Evolutionary conservation across 2,797 vertebrate species (phyloP).

Genomic region (Clarias laeviceps): DNA sequence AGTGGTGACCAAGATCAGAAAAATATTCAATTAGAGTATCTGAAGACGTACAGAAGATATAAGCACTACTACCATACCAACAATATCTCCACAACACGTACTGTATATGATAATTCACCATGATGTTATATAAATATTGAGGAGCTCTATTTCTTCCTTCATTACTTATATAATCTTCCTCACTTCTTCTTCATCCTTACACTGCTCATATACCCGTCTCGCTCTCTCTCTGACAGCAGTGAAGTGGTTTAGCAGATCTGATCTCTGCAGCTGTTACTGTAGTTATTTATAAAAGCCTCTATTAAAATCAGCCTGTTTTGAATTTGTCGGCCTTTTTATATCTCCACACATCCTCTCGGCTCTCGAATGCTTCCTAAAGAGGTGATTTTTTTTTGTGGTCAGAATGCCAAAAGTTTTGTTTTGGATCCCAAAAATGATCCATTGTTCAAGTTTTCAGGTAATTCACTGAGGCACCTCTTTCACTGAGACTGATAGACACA

Average conservation of each 20-base stretch:
- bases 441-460: background rate
- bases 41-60: no score
- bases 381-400: background rate
- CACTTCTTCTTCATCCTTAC: background rate
- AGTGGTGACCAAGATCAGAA: no score
- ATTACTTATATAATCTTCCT: background rate
- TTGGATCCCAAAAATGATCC: background rate
- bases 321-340: background rate
- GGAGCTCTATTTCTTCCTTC: background rate
- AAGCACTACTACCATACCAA: background rate
- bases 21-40: no score
- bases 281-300: constrained; percentile 54
- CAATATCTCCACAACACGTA: background rate
- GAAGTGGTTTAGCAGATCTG: constrained; percentile 51
- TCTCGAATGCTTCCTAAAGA: background rate
- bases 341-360: background rate
- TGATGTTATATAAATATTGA: background rate
- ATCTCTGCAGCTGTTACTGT: constrained; percentile 42
- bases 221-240: constrained; percentile 20
- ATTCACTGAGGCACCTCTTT: background rate
- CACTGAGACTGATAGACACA: background rate
- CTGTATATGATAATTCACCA: background rate
- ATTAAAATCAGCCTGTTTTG: constrained; percentile 36
- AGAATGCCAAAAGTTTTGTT: background rate
- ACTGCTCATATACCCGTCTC: background rate